Percentiles rank a stretch among this genome's conserved stretches.
Evolutionary conservation across 2,113 vertebrate genomes (phyloP).

Genomic region (Baryphthengus martii): DNA sequence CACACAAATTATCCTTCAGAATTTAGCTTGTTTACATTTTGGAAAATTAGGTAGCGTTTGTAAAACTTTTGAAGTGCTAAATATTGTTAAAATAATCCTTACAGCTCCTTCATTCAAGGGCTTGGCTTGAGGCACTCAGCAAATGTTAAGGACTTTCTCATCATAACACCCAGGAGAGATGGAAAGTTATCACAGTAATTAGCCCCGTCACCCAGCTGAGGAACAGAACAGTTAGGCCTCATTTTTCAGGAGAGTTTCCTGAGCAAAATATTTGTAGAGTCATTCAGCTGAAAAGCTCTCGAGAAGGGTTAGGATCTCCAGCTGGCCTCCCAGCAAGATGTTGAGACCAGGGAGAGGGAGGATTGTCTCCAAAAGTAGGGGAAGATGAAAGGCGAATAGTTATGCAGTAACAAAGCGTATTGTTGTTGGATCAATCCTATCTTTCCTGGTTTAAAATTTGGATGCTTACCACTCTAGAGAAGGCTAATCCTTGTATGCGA

Average conservation of each 20-base stretch:
- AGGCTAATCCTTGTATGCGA: neutral
- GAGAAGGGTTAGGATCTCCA: neutral
- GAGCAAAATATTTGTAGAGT: conserved; percentile 33
- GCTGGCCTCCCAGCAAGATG: neutral
- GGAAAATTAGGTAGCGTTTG: neutral
- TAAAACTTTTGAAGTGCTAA: conserved; percentile 49
- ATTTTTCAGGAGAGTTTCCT: conserved; percentile 3
- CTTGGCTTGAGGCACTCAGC: conserved; percentile 17
- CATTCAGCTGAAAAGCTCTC: neutral
- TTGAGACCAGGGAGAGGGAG: accelerated
- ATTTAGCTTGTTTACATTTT: conserved; percentile 16
- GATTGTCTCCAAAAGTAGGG: neutral
- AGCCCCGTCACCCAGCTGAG: neutral
- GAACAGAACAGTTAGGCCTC: conserved; percentile 6
- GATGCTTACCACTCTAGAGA: neutral
- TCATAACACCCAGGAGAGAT: conserved; percentile 1
- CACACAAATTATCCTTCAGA: neutral
- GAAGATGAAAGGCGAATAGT: neutral
- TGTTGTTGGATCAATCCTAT: neutral
- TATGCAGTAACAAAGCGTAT: neutral
- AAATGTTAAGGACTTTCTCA: conserved; percentile 49
- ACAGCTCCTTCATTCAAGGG: conserved; percentile 4
- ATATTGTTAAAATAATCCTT: conserved; percentile 36
- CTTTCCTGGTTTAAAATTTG: neutral
- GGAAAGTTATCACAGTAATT: conserved; percentile 28